Percentiles rank a stretch among this genome's conserved stretches.
phyloP scores from a whole-genome alignment of 2,888 invertebrate genomes.

The Mimas tiliae region DNA sequence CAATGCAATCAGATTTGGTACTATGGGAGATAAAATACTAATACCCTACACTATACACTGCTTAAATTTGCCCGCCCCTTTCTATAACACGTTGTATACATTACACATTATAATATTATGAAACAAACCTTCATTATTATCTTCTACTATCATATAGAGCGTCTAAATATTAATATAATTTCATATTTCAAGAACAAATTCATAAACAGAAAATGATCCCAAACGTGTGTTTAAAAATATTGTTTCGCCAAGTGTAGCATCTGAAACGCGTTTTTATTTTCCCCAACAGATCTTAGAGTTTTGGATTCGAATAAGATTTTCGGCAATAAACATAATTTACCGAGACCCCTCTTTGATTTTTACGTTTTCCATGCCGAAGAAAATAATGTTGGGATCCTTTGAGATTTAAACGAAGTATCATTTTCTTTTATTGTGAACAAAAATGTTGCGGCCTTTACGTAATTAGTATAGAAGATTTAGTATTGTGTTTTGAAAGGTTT shows the following conservation, averaged over 20 bases:
- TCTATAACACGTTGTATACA: too few species aligned
- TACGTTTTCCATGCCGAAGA: slow-evolving; percentile 24
- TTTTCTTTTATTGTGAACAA: slow-evolving; percentile 26
- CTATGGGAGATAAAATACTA: too few species aligned
- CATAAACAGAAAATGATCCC: background rate
- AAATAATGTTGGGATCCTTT: slow-evolving; percentile 25
- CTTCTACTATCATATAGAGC: background rate
- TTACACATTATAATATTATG: too few species aligned
- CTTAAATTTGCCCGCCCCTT: too few species aligned
- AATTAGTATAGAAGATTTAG: slow-evolving; percentile 13
- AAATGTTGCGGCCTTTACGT: slow-evolving; percentile 12
- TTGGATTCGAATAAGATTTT: slow-evolving; percentile 26
- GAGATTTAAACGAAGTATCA: slow-evolving; percentile 23
- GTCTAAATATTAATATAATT: background rate
- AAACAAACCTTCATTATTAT: too few species aligned
- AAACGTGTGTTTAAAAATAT: slow-evolving; percentile 16
- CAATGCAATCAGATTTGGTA: too few species aligned
- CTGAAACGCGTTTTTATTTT: slow-evolving; percentile 17
- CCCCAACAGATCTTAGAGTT: slow-evolving; percentile 23
- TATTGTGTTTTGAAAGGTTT: background rate
- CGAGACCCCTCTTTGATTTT: slow-evolving; percentile 26
- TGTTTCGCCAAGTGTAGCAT: background rate
- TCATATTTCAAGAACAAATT: slow-evolving; percentile 1
- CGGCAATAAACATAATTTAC: slow-evolving; percentile 23
- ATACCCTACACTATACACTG: too few species aligned